Evolutionary conservation across 2,797 vertebrate species (phyloP).

Genomic region (Bradypodion pumilum): DNA sequence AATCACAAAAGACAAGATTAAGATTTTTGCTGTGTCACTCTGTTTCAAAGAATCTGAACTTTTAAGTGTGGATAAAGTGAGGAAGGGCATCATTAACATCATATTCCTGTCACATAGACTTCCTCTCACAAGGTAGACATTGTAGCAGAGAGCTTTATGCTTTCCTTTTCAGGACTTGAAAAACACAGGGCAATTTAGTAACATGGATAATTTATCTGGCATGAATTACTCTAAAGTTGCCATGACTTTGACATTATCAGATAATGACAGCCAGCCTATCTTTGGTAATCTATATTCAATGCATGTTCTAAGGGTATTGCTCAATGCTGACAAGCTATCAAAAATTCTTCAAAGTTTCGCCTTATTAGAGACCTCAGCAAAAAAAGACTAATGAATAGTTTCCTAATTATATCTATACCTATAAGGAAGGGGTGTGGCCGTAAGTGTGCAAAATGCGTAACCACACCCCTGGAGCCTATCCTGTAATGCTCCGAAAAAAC

Average conservation of each 20-base stretch:
- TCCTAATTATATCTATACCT: not conserved
- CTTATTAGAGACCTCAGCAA: not conserved
- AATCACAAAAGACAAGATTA: not conserved
- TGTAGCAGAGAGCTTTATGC: not conserved
- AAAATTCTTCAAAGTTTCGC: not conserved
- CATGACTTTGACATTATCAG: constrained; percentile 28
- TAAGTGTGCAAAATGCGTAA: too few species aligned
- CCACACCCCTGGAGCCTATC: too few species aligned
- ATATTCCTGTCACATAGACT: not conserved
- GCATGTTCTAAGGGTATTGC: not conserved
- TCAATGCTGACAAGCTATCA: constrained; percentile 14
- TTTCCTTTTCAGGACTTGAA: not conserved
- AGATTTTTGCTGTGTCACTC: not conserved
- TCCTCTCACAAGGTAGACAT: not conserved
- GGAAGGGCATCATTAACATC: not conserved
- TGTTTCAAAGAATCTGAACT: not conserved
- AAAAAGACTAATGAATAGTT: constrained; percentile 14
- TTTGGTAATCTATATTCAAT: constrained; percentile 21
- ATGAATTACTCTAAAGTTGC: constrained; percentile 11
- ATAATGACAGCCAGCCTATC: constrained; percentile 16
- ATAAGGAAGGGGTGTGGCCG: too few species aligned
- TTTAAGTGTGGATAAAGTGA: not conserved
- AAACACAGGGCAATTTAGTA: constrained; percentile 26
- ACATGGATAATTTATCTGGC: constrained; percentile 16
- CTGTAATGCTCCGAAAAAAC: too few species aligned